Evolutionary conservation across 2,797 vertebrate genomes (phyloP), one percentile per base, ranked within the genome.

Genomic region (Cuculus canorus): DNA sequence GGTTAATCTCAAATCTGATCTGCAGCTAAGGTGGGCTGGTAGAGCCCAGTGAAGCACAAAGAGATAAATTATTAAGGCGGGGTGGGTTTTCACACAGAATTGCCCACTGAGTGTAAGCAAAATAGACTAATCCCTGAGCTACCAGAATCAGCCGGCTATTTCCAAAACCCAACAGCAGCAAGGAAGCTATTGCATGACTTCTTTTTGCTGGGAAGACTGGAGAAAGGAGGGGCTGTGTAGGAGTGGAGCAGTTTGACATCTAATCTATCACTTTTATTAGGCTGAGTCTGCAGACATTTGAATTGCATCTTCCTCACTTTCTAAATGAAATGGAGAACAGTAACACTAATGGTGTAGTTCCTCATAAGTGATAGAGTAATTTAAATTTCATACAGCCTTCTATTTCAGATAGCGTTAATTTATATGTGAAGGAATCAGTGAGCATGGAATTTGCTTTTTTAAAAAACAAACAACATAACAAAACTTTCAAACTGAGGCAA

Each of bases 261-360:
- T 80, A 72, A 96, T 97, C 41, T 76, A 71, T 96, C 92, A 95
- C 83, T 96, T 96, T 95, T 96, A 97, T 97, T 96, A 90, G 86
- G 30, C 79, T 93, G 61, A 92, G 92, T 71, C 93, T 95, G 94
- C 84, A 95, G 79, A 79, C 82, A 61, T 93, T 93, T 82, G 95
- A 95, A 87, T 90, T 96, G 92, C 83, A 73, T 94, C 95, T 94
- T 91, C 82, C 78, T 89, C 90, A 56, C 88, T 95, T 95, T 95
- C 93, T 68, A 88, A 92, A 92, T 64, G 50, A 96, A 95, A 95
- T 37, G 43, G 71, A 92, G 88, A 97, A 68, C 70, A 68, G 68
- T 69, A 88, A 89, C 30, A 76, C 28, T 91, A 95, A 83, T 0
- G 0, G n/a, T 86, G 22, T 24, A 75, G 69, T 7, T 92, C 11